Evolutionary conservation across 2,113 vertebrate species (phyloP).

Genomic region (Echinops telfairi): DNA sequence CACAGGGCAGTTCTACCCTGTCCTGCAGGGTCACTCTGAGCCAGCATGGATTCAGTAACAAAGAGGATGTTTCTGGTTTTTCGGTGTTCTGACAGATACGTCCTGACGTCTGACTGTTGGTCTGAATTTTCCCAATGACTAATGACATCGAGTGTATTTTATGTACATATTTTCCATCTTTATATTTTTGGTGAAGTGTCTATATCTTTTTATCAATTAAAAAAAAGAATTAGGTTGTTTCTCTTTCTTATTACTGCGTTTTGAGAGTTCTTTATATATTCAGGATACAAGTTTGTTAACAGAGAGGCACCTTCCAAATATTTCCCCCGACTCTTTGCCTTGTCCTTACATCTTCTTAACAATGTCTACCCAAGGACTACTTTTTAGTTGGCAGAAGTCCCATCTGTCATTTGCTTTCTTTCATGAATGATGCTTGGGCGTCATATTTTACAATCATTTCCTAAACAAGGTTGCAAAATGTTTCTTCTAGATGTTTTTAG

Average conservation of each 20-base stretch:
- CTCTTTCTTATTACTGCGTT: conserved; percentile 30
- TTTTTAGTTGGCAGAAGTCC: conserved; percentile 51
- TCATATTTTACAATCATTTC: conserved; percentile 17
- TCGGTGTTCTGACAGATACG: no score
- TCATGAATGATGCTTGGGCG: not conserved
- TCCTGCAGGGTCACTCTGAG: no score
- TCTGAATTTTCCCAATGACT: no score
- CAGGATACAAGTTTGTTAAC: not conserved
- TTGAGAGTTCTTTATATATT: conserved; percentile 23
- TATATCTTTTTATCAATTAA: not conserved
- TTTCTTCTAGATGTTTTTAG: conserved; percentile 14
- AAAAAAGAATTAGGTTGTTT: not conserved
- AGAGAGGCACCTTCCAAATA: not conserved
- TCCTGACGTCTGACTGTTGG: no score
- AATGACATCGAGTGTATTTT: not conserved
- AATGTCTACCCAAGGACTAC: not conserved
- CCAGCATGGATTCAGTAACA: not conserved
- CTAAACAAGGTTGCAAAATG: not conserved
- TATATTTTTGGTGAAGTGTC: not conserved
- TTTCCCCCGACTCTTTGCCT: conserved; percentile 4
- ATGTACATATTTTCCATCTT: not conserved
- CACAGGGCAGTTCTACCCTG: no score
- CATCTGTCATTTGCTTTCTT: not conserved
- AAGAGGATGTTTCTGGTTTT: no score
- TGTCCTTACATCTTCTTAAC: not conserved